These are phyloP conservation scores for Agrochola lychnidis DNA, from an alignment of 2,888 invertebrate genomes.

Conservation along the genomic window DNA sequence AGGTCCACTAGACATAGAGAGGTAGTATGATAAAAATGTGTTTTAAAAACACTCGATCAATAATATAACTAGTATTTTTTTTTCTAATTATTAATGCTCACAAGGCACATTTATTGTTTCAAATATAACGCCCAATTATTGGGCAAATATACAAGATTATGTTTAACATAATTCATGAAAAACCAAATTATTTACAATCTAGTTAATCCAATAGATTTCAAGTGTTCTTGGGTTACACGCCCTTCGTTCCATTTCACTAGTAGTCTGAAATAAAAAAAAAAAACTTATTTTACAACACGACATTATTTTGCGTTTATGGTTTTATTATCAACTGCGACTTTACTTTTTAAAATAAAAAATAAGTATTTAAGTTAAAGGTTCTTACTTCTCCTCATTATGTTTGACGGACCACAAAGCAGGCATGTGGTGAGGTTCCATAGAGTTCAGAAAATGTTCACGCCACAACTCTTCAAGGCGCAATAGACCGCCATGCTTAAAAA, in stretches of 20 bases:
- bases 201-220: slow-evolving; percentile 75
- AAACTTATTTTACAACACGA: neutral
- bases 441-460: slow-evolving; percentile 93
- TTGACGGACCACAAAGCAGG: slow-evolving; percentile 94
- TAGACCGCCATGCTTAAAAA: slow-evolving; percentile 89
- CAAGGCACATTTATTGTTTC: neutral
- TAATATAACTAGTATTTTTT: neutral
- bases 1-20: no score
- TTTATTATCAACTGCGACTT: neutral
- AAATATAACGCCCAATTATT: slow-evolving; percentile 16
- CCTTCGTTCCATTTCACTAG: slow-evolving; percentile 89
- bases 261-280: slow-evolving; percentile 78
- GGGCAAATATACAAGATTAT: slow-evolving; percentile 7
- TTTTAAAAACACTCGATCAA: neutral
- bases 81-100: neutral
- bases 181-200: slow-evolving; percentile 46
- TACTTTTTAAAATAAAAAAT: neutral
- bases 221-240: slow-evolving; percentile 82
- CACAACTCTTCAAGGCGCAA: slow-evolving; percentile 93
- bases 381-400: slow-evolving; percentile 92
- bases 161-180: neutral
- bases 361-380: neutral
- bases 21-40: neutral
- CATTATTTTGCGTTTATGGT: neutral
- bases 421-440: slow-evolving; percentile 93